These are phyloP conservation scores for Falco biarmicus DNA, from an alignment of 2,797 vertebrate genomes.

Conservation along the genomic window DNA sequence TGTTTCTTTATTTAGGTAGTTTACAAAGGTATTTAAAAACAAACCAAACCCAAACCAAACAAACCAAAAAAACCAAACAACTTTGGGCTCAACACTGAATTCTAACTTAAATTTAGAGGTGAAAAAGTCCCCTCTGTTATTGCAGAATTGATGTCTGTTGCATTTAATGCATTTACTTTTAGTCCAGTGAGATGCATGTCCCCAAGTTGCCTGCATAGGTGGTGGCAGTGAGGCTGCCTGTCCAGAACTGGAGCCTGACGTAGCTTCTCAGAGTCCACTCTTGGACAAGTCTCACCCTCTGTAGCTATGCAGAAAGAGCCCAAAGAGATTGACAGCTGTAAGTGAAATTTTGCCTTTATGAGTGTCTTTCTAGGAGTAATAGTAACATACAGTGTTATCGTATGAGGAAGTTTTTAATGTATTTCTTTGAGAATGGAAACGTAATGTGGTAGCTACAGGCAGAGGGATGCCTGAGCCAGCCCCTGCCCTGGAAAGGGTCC, in stretches of 20 bases:
- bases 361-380: not conserved
- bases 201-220: not conserved
- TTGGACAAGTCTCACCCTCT: not conserved
- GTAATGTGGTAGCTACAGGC: fast-evolving
- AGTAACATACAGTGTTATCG: not conserved
- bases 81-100: not conserved
- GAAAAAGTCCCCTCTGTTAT: not conserved
- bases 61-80: not conserved
- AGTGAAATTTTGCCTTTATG: not conserved
- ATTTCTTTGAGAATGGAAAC: not conserved
- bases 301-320: not conserved
- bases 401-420: not conserved
- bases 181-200: not conserved
- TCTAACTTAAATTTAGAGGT: not conserved
- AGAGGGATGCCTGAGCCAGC: not conserved
- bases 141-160: not conserved
- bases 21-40: not conserved
- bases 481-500: not conserved
- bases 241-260: not conserved
- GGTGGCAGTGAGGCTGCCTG: fast-evolving
- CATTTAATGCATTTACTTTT: not conserved
- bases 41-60: not conserved
- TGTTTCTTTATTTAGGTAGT: not conserved
- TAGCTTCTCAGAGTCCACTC: not conserved
- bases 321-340: not conserved